Evolutionary conservation across 1,140 invertebrate genomes (phyloP), one percentile per base, ranked within the genome.

Genomic region (Holcopasites calliopsidis): DNA sequence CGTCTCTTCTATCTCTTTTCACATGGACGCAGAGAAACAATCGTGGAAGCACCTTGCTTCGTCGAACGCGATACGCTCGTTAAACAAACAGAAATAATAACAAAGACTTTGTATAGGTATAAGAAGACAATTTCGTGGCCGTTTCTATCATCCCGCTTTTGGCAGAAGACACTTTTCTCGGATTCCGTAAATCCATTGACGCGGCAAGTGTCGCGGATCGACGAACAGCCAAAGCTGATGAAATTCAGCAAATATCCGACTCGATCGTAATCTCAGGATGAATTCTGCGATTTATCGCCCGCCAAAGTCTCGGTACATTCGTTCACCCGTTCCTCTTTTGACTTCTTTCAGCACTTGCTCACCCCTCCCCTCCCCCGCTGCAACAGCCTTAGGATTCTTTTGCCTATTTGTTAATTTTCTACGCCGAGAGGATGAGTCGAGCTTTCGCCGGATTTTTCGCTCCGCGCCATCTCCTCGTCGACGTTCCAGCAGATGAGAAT

Each of bases 251-350:
- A n/a, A n/a, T n/a, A n/a, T n/a, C n/a, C n/a, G n/a, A n/a, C n/a
- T n/a, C n/a, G n/a, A n/a, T n/a, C n/a, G n/a, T n/a, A n/a, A n/a
- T n/a, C n/a, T 79, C 76, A 75, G 60, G 76, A 85, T 80, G 80
- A 86, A 82, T 85, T 85, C 85, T 50, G 60, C 70, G 79, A 87
- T 87, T 87, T 87, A 87, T 86, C 57, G 65, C 75, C 23, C 26
- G 62, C 44, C 65, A 62, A 79, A 31, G 26, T 26, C 55, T 73
- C 69, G 35, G 31, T 50, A 33, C 13, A 26, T 79, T 42, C 42
- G 16, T 80, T 57, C 21, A 16, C 40, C 13, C 38, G 33, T 65
- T 44, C 55, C 42, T 33, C 52, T 47, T 58, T 73, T 49, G n/a
- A 55, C 75, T 69, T 38, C 26, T 65, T 28, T 52, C 26, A 42